phyloP scores from a whole-genome alignment of 2,113 vertebrate genomes.

The Pongo abelii region DNA sequence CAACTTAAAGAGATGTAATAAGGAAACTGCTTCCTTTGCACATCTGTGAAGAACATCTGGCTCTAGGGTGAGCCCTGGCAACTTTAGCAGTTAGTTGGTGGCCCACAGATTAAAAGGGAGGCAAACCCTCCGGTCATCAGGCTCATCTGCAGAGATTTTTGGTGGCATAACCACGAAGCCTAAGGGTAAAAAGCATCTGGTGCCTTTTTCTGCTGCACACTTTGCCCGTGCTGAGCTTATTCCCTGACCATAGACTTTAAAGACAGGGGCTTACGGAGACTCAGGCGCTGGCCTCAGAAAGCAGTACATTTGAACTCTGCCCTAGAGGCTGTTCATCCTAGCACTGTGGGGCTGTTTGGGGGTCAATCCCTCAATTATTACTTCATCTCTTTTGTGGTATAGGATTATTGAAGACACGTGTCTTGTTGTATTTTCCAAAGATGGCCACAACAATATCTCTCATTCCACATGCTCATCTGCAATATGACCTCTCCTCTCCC shows the following conservation, averaged over 20 bases:
- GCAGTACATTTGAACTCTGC: no score
- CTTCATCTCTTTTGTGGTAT: not conserved
- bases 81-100: constrained; percentile 54
- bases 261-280: not conserved
- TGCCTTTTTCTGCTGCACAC: not conserved
- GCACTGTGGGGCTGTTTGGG: accelerated
- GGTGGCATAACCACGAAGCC: not conserved
- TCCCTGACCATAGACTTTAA: not conserved
- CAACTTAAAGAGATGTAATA: constrained; percentile 46
- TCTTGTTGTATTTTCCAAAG: not conserved
- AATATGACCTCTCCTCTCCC: not conserved
- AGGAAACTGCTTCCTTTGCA: constrained; percentile 47
- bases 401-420: not conserved
- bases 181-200: not conserved
- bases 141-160: not conserved
- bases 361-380: not conserved
- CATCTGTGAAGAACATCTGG: constrained; percentile 70
- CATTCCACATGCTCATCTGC: not conserved
- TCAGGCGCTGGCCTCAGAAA: not conserved
- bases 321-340: not conserved
- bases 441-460: not conserved
- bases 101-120: constrained; percentile 29
- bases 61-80: constrained; percentile 37
- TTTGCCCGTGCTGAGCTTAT: not conserved
- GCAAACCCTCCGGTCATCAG: not conserved